Percentiles rank a stretch among this genome's conserved stretches.
These are phyloP conservation scores for Vimba vimba DNA, from an alignment of 2,113 vertebrate species.

Conservation along the genomic window DNA sequence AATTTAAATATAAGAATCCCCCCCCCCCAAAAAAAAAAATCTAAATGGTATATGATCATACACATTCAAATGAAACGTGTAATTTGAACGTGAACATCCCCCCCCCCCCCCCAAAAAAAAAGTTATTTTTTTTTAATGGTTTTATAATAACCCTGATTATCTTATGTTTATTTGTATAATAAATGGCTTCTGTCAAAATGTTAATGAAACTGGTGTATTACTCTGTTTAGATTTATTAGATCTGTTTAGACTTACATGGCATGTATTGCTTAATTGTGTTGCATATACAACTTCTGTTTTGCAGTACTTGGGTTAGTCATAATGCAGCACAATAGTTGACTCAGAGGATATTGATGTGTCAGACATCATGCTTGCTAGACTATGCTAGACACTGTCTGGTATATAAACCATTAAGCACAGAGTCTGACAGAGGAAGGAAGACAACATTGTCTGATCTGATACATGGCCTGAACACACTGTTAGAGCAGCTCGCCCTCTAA, in stretches of 20 bases:
- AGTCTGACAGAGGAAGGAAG: background rate
- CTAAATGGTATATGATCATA: too few species aligned
- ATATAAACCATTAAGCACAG: background rate
- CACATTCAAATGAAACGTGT: too few species aligned
- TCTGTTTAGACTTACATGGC: too few species aligned
- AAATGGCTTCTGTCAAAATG: background rate
- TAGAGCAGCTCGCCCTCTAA: slow-evolving; percentile 34
- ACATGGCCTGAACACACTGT: background rate
- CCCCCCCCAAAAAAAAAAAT: too few species aligned
- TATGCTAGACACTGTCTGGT: background rate
- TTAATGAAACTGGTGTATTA: background rate
- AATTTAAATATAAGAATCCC: too few species aligned
- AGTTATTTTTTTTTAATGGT: too few species aligned
- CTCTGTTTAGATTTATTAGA: background rate
- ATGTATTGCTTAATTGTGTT: background rate
- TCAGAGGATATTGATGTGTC: background rate
- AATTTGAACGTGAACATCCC: too few species aligned
- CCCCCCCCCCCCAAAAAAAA: too few species aligned
- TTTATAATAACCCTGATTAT: background rate
- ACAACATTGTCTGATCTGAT: background rate
- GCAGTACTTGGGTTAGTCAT: background rate
- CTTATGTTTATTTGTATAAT: background rate
- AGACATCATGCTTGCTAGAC: background rate
- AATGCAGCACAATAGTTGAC: background rate
- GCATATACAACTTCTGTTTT: background rate